Percentiles rank a stretch among this genome's conserved stretches.
These are phyloP conservation scores for Sebastes matsubarae DNA, from an alignment of 2,797 vertebrate species.

Conservation along the genomic window DNA sequence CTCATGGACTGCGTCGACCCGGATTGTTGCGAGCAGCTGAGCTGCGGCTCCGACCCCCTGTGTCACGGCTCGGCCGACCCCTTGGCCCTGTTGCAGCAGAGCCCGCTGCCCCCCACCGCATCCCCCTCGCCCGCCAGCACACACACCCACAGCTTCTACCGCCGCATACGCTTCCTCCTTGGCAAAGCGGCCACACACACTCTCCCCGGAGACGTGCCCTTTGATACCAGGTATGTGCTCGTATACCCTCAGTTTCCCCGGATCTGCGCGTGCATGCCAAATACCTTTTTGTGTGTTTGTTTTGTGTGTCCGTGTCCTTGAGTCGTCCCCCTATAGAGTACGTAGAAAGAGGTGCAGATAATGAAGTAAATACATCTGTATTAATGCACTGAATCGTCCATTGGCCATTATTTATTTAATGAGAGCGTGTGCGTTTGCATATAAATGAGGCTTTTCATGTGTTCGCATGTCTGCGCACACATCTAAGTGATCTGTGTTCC, in stretches of 20 bases:
- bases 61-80: constrained; percentile 95
- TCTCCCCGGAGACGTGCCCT: constrained; percentile 90
- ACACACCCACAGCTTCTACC: constrained; percentile 85
- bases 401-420: constrained; percentile 45
- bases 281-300: constrained; percentile 26
- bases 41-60: constrained; percentile 89
- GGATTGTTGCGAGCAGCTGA: constrained; percentile 93
- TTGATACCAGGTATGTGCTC: constrained; percentile 90
- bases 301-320: constrained; percentile 4
- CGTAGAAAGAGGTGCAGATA: constrained; percentile 11
- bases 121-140: constrained; percentile 71
- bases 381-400: constrained; percentile 27
- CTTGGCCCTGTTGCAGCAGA: constrained; percentile 90
- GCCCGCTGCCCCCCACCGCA: constrained; percentile 79
- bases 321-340: background rate
- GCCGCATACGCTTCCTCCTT: constrained; percentile 92
- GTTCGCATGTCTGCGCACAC: constrained; percentile 26
- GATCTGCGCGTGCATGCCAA: constrained; percentile 13
- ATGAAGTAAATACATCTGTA: constrained; percentile 28
- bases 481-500: constrained; percentile 31
- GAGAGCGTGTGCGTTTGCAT: constrained; percentile 12
- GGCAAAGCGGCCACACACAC: constrained; percentile 93
- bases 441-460: constrained; percentile 22
- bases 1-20: constrained; percentile 94
- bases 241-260: constrained; percentile 42